These are phyloP conservation scores for Dendropsophus ebraccatus DNA, from an alignment of 2,113 vertebrate genomes.

Conservation along the genomic window DNA sequence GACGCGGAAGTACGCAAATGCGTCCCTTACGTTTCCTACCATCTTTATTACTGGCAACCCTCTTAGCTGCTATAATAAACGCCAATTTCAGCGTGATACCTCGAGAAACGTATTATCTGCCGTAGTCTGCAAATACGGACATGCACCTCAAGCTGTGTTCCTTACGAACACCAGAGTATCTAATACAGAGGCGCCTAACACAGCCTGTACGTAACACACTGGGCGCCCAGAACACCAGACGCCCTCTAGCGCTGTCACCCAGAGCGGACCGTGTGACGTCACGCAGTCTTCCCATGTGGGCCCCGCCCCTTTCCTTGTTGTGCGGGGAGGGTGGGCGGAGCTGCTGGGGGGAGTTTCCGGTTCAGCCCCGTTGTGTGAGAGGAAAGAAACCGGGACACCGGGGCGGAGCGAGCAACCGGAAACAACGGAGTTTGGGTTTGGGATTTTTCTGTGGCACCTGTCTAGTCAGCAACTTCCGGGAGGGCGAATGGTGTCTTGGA, in stretches of 20 bases:
- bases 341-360: constrained; percentile 55
- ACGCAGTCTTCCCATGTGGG: background rate
- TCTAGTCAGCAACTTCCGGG: background rate
- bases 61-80: background rate
- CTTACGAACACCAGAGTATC: no score
- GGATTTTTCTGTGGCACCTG: background rate
- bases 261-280: background rate
- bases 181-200: no score
- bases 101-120: no score
- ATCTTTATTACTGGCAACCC: background rate
- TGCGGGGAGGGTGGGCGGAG: constrained; percentile 44
- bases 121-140: background rate
- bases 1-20: constrained; percentile 64
- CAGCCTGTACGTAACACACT: background rate
- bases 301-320: constrained; percentile 50
- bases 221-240: background rate
- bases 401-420: constrained; percentile 33
- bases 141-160: no score
- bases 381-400: constrained; percentile 42
- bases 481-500: background rate
- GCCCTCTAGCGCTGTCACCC: background rate
- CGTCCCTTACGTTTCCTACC: background rate
- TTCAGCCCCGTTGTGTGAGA: constrained; percentile 35
- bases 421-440: constrained; percentile 33
- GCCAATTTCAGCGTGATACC: no score